Base-by-base conservation (phyloP, 1,140 invertebrate genomes). In the Geopemphigus sp. region DNA sequence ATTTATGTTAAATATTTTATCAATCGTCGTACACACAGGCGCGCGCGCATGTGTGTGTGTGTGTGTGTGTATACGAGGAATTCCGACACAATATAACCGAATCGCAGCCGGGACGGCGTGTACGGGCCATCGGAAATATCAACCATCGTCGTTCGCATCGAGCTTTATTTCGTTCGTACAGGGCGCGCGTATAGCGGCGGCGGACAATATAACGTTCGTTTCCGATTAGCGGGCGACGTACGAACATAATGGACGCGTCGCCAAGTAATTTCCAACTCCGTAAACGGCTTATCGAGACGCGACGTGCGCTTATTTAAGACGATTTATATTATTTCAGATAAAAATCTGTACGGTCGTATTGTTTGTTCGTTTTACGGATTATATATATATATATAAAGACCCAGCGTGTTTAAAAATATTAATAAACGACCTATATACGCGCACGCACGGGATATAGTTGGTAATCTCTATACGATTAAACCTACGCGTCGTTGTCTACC, bases 281-380 rank as follows among this genome's bases (percentile, higher is more conserved):
- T 64, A 64, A 64, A 64, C 29, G 29, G 61, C 32, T 39, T 64
- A 64, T 64, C 61, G 19, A 64, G n/a, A 64, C 29, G 61, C 32
- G 32, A 39, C 32, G 32, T 8, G 19, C 29, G 32, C 29, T 64
- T 64, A 64, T 39, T 64, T 32, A 32, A 64, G 29, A 64, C 29
- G 29, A 64, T 64, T 64, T 64, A n/a, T n/a, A 64, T 64, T 64
- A 64, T 64, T n/a, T 39, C 10, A 64, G 61, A 64, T 64, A 64
- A 17, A 39, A 64, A 64, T 64, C 61, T 64, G n/a, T 32, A 39
- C 26, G 32, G 61, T 39, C 29, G 29, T 64, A 64, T 29, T 8
- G 29, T 64, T 64, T n/a, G 29, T 64, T 64, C 26, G 19, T 64
- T n/a, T 29, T n/a, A 32, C 32, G 1, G 26, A 64, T 64, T 64